Percentiles rank a stretch among this genome's conserved stretches.
Evolutionary conservation across 2,113 vertebrate genomes (phyloP).

Genomic region (Colius striatus): DNA sequence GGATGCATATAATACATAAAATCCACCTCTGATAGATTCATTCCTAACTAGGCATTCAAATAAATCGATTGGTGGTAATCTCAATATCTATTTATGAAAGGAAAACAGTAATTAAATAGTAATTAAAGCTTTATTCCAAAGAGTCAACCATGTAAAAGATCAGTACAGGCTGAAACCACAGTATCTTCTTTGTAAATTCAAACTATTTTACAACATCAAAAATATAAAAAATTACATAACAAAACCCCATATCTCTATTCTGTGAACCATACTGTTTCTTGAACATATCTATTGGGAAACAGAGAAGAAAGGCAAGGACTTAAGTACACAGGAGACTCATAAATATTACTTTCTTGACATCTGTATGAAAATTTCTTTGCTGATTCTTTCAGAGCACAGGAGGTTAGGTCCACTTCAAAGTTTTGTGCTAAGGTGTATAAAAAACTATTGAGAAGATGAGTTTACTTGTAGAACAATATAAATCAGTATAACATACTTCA

Average conservation of each 20-base stretch:
- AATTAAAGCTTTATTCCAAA: background rate
- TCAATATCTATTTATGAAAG: background rate
- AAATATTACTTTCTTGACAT: background rate
- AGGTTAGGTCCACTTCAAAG: background rate
- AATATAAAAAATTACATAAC: background rate
- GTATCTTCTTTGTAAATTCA: background rate
- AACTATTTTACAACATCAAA: background rate
- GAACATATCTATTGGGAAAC: background rate
- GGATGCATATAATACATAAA: background rate
- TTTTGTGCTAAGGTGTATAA: background rate
- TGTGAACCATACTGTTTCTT: background rate
- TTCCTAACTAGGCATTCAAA: background rate
- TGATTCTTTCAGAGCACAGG: background rate
- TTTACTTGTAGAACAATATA: background rate
- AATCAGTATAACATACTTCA: background rate
- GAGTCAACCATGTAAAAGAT: background rate
- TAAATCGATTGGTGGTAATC: background rate
- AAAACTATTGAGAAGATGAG: background rate
- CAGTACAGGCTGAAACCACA: background rate
- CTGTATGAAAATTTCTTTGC: background rate
- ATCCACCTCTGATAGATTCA: background rate
- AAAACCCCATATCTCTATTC: background rate
- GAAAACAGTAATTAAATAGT: constrained; percentile 21
- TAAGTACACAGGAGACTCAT: background rate
- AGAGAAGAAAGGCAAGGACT: background rate